Evolutionary conservation across 2,113 vertebrate genomes (phyloP).

Genomic region (Penelope pileata): DNA sequence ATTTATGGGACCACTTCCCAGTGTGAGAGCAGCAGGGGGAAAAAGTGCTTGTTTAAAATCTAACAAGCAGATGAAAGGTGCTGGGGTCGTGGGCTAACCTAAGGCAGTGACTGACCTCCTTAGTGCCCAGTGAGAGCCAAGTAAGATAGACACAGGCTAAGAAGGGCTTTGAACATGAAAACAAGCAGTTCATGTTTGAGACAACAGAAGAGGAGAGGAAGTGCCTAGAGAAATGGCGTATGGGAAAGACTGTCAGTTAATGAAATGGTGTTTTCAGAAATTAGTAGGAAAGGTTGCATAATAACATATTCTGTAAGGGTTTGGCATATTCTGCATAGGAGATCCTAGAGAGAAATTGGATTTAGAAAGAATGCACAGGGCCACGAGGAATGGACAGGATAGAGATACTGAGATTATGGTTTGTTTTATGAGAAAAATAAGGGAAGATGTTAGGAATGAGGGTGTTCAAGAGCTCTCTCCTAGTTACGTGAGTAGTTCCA

Average conservation of each 20-base stretch:
- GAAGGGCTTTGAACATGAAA: not conserved
- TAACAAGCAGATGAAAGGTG: not conserved
- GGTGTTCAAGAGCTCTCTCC: not conserved
- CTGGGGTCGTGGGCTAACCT: not conserved
- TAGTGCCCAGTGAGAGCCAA: not conserved
- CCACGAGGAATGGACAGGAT: not conserved
- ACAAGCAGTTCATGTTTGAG: not conserved
- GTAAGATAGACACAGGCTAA: not conserved
- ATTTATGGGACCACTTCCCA: not conserved
- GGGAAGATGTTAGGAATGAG: not conserved
- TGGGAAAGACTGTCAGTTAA: not conserved
- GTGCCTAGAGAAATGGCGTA: not conserved
- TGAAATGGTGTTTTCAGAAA: not conserved
- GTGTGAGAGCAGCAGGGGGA: not conserved
- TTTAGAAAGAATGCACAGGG: not conserved
- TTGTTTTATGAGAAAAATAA: not conserved
- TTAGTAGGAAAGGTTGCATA: not conserved
- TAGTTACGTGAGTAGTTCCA: not conserved
- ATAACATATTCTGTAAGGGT: not conserved
- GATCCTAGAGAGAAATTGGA: not conserved
- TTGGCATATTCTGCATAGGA: not conserved
- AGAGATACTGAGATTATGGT: not conserved
- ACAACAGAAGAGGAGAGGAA: not conserved
- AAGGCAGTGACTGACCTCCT: not conserved
- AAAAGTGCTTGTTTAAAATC: not conserved